Base-by-base conservation (phyloP, 2,797 vertebrate species). In the Myioborus melanocephalus region DNA sequence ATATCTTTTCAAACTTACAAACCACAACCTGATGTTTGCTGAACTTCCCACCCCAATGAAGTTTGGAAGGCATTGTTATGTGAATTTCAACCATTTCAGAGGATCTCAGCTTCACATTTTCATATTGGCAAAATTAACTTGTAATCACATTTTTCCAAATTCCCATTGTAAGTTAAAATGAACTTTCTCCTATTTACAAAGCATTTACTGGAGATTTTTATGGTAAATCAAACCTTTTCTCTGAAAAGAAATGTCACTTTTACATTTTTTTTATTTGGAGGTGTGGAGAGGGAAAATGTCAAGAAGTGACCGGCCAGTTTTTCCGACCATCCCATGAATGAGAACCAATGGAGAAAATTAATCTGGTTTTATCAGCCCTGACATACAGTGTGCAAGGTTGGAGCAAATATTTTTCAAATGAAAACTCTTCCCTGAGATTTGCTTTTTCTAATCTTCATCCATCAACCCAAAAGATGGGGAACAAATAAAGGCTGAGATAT, bases 401-500 rank as follows among this genome's bases (percentile, higher is more conserved):
- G 34, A 84, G 24, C 77, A 77, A 70, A 71, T 50, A 35, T 17
- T 71, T 72, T 87, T n/a, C 66, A 59, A 81, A 59, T 47, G 30
- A 49, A 66, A 80, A 60, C n/a, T 83, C 39, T 87, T 86, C 28
- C 12, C 71, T 53, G 43, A 26, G 73, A 28, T 35, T 50, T 46
- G 34, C 9, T 37, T 44, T 84, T 69, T 50, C 57, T 68, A 64
- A 59, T 83, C 46, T 73, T 89, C 50, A 66, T 85, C 68, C 27
- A 44, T 75, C 80, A 81, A 22, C 49, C 39, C 39, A 71, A 61
- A 89, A 94, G 65, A 52, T 16, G 68, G 83, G 55, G 68, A 71
- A 43, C 9, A 65, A 77, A 73, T 70, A 60, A 82, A 83, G 71
- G 32, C 55, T 59, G 75, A 89, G 75, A 28, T 64, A 64, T 15